Conservation (phyloP, 1,140 invertebrate genomes). For the Aphis craccivora region DNA sequence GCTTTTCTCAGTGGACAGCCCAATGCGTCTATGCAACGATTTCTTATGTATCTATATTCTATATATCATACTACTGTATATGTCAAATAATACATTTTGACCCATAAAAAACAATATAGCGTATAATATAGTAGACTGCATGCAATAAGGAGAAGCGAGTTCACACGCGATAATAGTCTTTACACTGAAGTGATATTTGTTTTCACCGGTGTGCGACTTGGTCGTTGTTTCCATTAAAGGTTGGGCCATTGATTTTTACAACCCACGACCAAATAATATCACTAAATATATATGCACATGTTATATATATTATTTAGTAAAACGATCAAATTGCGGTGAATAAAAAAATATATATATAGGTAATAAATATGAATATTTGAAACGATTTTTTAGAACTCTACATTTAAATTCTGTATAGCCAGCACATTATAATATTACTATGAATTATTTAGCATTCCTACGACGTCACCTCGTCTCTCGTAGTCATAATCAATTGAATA, state of each 20-base stretch:
- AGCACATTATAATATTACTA: neutral
- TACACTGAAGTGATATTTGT: neutral
- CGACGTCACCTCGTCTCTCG: neutral
- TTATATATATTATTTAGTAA: neutral
- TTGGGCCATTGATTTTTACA: constrained; percentile 1
- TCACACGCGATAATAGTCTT: neutral
- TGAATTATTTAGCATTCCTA: neutral
- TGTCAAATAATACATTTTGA: neutral
- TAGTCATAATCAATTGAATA: neutral
- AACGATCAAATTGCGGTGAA: neutral
- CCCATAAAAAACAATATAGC: constrained; percentile 24
- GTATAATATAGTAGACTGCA: neutral
- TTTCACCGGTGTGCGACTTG: neutral
- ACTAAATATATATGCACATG: neutral
- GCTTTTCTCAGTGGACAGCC: neutral
- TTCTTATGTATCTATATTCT: constrained; percentile 3
- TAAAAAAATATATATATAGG: neutral
- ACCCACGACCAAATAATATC: neutral
- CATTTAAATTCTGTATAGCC: neutral
- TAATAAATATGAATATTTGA: neutral
- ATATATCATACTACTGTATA: neutral
- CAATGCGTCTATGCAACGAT: neutral
- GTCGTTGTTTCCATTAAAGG: neutral
- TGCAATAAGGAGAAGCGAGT: neutral
- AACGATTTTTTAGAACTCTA: neutral